Percentiles rank a stretch among this genome's conserved stretches.
These are phyloP conservation scores for Sthenelais limicola DNA, from an alignment of 2,888 invertebrate genomes.

Conservation along the genomic window DNA sequence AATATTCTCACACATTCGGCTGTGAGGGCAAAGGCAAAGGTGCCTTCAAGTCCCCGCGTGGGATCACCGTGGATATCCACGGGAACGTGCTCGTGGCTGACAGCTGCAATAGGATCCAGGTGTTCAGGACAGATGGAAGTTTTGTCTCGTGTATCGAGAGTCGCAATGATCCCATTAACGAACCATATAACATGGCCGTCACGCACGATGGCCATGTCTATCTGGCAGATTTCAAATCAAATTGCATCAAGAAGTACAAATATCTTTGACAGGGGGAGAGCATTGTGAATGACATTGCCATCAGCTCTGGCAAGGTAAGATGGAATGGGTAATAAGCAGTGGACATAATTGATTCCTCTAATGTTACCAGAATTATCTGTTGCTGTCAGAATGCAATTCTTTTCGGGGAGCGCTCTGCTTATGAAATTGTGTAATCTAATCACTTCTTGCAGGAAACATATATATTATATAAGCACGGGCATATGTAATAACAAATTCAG, in stretches of 20 bases:
- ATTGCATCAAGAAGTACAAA: slow-evolving; percentile 43
- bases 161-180: slow-evolving; percentile 36
- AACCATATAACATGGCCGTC: slow-evolving; percentile 41
- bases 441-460: no score
- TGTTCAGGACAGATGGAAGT: slow-evolving; percentile 33
- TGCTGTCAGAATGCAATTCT: no score
- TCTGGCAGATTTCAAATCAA: slow-evolving; percentile 44
- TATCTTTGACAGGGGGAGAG: slow-evolving; percentile 22
- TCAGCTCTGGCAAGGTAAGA: no score
- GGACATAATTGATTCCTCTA: no score
- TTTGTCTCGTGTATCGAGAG: slow-evolving; percentile 41
- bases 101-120: slow-evolving; percentile 41
- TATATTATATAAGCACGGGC: no score
- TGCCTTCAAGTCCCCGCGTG: slow-evolving; percentile 46
- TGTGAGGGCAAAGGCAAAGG: slow-evolving; percentile 43
- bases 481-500: no score
- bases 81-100: slow-evolving; percentile 49
- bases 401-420: no score
- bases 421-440: no score
- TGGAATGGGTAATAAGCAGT: no score
- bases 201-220: slow-evolving; percentile 37
- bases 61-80: slow-evolving; percentile 42
- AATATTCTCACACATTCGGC: slow-evolving; percentile 43
- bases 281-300: no score
- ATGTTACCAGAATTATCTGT: no score